Conservation (phyloP, 2,888 invertebrate genomes). For the Halictus ligatus region DNA sequence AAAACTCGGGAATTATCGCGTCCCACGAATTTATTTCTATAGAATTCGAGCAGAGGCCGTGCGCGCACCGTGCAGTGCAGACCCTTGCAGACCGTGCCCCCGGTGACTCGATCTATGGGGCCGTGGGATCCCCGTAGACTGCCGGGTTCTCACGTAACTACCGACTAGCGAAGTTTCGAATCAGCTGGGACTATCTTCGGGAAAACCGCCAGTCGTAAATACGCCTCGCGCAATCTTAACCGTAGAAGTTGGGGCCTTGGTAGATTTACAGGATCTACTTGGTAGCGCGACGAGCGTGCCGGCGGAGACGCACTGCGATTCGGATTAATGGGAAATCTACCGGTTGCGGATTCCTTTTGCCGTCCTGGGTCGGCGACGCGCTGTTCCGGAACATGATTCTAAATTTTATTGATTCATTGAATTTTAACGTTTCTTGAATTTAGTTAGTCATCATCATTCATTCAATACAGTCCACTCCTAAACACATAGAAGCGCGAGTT, state of each 20-base stretch:
- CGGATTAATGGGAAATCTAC: not conserved
- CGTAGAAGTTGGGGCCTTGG: not conserved
- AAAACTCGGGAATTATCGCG: slow-evolving; percentile 18
- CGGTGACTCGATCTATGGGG: not conserved
- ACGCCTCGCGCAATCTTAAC: not conserved
- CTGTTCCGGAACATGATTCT: not conserved
- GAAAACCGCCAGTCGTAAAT: slow-evolving; percentile 13
- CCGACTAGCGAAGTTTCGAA: slow-evolving; percentile 9
- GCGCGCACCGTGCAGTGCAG: not conserved
- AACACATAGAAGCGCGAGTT: too few relatives aligned
- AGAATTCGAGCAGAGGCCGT: not conserved
- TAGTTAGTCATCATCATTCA: too few relatives aligned
- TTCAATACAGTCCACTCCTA: too few relatives aligned
- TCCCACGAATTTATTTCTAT: slow-evolving; percentile 5
- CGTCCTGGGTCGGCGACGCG: not conserved
- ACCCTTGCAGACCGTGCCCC: not conserved
- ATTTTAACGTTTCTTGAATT: too few relatives aligned
- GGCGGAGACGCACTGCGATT: not conserved
- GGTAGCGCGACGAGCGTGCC: not conserved
- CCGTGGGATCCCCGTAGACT: slow-evolving; percentile 9
- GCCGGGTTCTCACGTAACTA: not conserved
- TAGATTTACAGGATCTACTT: slow-evolving; percentile 6
- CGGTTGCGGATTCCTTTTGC: not conserved
- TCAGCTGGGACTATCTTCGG: slow-evolving; percentile 13
- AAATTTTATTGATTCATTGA: too few relatives aligned